Conservation (phyloP, 2,888 invertebrate genomes). For the Lacanobia oleracea region DNA sequence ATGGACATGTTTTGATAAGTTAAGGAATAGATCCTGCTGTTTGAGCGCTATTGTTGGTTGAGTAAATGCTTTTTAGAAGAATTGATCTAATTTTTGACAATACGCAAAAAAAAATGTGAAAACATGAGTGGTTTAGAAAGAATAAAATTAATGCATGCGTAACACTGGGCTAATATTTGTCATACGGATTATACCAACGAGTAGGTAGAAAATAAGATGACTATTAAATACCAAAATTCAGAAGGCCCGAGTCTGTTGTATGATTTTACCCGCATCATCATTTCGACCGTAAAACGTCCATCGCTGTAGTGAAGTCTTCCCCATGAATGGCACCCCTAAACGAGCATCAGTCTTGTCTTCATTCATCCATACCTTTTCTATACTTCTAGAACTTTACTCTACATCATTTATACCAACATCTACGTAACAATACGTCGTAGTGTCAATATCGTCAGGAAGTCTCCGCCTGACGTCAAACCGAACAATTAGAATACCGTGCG, state of each 20-base stretch:
- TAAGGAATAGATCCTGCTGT: not conserved
- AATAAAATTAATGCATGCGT: not conserved
- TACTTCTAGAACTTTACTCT: not conserved
- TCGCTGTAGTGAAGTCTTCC: not conserved
- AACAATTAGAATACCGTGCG: constrained; percentile 36
- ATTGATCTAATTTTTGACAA: not conserved
- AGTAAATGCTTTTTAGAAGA: not conserved
- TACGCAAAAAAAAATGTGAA: constrained; percentile 7
- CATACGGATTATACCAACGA: not conserved
- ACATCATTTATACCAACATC: not conserved
- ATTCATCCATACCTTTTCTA: not conserved
- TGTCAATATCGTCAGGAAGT: constrained; percentile 52
- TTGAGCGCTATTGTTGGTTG: not conserved
- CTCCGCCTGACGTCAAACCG: constrained; percentile 51
- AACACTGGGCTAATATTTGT: not conserved
- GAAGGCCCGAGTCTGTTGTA: not conserved
- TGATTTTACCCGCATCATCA: not conserved
- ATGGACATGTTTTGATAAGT: not conserved
- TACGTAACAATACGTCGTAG: constrained; percentile 48
- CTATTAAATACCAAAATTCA: too few relatives aligned
- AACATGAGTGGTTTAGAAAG: not conserved
- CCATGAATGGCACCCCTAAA: not conserved
- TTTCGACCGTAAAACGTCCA: not conserved
- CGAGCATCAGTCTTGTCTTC: not conserved
- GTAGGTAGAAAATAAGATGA: not conserved